These are phyloP conservation scores for Microchirus variegatus DNA, from an alignment of 2,797 vertebrate genomes.

Conservation along the genomic window DNA sequence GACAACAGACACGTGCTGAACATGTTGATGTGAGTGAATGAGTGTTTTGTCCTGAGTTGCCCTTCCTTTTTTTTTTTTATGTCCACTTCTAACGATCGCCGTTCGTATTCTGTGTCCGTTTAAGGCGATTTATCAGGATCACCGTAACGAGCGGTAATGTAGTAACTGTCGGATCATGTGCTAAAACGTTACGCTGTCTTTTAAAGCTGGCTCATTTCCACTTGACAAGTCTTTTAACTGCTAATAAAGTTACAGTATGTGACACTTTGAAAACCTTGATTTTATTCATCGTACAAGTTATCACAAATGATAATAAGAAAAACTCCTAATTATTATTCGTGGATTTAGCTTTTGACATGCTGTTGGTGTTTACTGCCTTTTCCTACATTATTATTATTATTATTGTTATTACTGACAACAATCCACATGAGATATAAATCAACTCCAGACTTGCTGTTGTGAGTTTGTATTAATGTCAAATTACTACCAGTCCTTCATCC, in stretches of 20 bases:
- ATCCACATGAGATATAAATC: conserved; percentile 7
- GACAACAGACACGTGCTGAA: conserved; percentile 8
- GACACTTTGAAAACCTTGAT: no score
- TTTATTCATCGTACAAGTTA: no score
- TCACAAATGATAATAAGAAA: no score
- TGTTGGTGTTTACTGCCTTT: conserved; percentile 19
- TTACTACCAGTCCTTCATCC: conserved; percentile 1
- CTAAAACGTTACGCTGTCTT: background rate
- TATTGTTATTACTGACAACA: conserved; percentile 15
- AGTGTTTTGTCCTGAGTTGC: conserved; percentile 28
- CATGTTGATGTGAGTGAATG: background rate
- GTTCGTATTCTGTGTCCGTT: conserved; percentile 10
- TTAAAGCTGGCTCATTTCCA: no score
- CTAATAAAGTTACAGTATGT: no score
- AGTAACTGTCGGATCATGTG: conserved; percentile 22
- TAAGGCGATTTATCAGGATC: conserved; percentile 11
- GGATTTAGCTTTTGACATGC: background rate
- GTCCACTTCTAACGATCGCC: conserved; percentile 11
- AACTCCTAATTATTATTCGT: no score
- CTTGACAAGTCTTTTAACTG: no score
- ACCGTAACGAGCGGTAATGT: conserved; percentile 29
- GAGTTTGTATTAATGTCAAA: conserved; percentile 12
- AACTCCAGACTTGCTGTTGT: conserved; percentile 16
- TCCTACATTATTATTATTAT: conserved; percentile 27
- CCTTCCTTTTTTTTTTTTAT: conserved; percentile 10